phyloP scores from a whole-genome alignment of 2,113 vertebrate species.

The Sebastes fasciatus region DNA sequence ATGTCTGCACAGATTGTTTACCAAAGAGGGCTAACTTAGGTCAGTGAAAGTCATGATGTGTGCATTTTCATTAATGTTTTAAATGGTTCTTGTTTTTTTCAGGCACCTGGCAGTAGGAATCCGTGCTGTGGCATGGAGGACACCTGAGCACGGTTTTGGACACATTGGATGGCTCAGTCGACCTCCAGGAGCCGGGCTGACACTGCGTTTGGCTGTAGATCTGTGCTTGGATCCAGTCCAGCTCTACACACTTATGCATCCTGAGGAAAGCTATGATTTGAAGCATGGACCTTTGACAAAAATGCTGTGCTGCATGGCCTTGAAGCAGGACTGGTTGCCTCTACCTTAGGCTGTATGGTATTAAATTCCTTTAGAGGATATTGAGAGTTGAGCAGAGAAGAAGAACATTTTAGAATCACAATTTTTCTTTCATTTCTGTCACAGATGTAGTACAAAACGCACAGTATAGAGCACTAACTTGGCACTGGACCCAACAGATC shows the following conservation, averaged over 20 bases:
- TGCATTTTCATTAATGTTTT: constrained; percentile 12
- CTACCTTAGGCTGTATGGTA: constrained; percentile 44
- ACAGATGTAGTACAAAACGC: constrained; percentile 47
- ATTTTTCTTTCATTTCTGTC: constrained; percentile 27
- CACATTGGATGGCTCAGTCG: constrained; percentile 54
- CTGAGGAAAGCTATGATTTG: constrained; percentile 43
- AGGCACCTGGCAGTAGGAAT: constrained; percentile 43
- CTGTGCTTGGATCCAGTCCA: constrained; percentile 52
- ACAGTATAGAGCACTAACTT: constrained; percentile 51
- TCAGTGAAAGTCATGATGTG: neutral
- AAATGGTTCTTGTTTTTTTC: constrained; percentile 30
- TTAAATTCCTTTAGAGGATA: constrained; percentile 46
- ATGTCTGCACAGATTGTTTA: constrained; percentile 31
- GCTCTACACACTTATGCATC: constrained; percentile 43
- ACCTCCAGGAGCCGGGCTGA: constrained; percentile 46
- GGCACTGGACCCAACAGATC: constrained; percentile 48
- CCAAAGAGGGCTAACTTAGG: neutral
- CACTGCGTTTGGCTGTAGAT: constrained; percentile 40
- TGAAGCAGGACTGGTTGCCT: constrained; percentile 60
- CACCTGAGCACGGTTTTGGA: constrained; percentile 59
- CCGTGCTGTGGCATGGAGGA: constrained; percentile 64
- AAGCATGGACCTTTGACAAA: constrained; percentile 66
- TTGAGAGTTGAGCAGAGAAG: constrained; percentile 8
- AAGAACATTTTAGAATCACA: constrained; percentile 15
- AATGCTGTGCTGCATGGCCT: constrained; percentile 57